These are phyloP conservation scores for Myotis daubentonii DNA, from an alignment of 2,797 vertebrate species.

Conservation along the genomic window DNA sequence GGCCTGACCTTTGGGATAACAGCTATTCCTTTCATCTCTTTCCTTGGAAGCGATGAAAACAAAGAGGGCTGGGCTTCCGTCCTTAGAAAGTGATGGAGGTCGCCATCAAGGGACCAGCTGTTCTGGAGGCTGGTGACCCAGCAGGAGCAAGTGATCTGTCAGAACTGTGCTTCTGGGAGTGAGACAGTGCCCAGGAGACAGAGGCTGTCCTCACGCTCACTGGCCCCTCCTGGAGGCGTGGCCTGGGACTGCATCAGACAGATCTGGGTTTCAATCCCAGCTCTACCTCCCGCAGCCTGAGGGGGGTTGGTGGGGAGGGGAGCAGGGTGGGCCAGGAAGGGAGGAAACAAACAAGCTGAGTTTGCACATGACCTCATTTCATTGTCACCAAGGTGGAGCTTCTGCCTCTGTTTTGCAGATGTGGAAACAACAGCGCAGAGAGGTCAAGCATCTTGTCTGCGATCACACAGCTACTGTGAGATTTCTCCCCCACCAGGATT, in stretches of 20 bases:
- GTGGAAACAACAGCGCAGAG: slow-evolving; percentile 50
- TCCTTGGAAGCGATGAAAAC: background rate
- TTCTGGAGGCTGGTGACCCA: background rate
- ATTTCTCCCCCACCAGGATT: background rate
- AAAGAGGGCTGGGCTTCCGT: background rate
- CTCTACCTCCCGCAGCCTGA: background rate
- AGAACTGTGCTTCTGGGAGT: background rate
- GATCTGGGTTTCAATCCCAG: background rate
- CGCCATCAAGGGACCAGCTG: background rate
- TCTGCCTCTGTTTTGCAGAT: background rate
- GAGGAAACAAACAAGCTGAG: background rate
- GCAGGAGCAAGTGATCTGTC: background rate
- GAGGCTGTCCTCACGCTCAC: background rate
- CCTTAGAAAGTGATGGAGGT: background rate
- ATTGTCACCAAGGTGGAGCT: background rate
- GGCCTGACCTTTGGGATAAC: background rate
- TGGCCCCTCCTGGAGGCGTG: background rate
- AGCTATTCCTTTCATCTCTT: background rate
- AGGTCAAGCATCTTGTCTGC: background rate
- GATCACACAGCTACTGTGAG: background rate
- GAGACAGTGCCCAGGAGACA: background rate
- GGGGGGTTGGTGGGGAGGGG: background rate
- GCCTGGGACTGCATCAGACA: background rate
- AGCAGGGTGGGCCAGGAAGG: background rate
- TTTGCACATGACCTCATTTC: background rate